Percentiles rank a stretch among this genome's conserved stretches.
These are phyloP conservation scores for Drosophila affinis DNA, from an alignment of 2,888 invertebrate species.

Conservation along the genomic window DNA sequence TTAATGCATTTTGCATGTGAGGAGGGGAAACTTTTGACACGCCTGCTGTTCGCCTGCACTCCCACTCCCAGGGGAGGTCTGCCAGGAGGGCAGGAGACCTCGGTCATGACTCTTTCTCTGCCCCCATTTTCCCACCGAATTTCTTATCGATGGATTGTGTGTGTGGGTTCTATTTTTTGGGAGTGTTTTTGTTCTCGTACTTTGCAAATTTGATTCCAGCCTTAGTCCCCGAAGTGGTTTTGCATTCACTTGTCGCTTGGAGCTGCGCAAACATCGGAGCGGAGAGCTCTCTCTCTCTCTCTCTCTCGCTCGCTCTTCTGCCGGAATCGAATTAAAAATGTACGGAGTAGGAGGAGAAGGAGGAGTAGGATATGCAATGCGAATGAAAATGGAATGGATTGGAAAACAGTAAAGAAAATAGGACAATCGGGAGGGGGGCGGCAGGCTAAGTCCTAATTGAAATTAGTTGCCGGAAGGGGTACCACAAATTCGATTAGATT, in stretches of 20 bases:
- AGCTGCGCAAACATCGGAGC: slow-evolving; percentile 9
- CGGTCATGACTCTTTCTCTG: background rate
- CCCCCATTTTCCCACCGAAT: slow-evolving; percentile 27
- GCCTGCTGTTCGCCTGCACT: slow-evolving; percentile 19
- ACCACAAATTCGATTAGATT: slow-evolving; percentile 26
- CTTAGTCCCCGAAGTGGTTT: slow-evolving; percentile 30
- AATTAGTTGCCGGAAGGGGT: slow-evolving; percentile 22
- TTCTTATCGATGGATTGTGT: slow-evolving; percentile 24
- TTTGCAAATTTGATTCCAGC: slow-evolving; percentile 27
- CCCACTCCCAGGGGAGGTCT: background rate
- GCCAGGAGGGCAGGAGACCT: background rate
- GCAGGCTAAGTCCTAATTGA: slow-evolving; percentile 33
- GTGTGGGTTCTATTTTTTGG: background rate
- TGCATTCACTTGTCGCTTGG: background rate
- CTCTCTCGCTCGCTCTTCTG: background rate
- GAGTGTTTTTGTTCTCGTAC: background rate
- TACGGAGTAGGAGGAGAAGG: background rate
- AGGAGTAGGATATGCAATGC: background rate
- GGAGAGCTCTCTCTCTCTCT: too few species aligned
- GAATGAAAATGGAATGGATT: background rate
- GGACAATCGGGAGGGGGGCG: slow-evolving; percentile 1
- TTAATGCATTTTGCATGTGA: slow-evolving; percentile 62
- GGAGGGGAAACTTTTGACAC: slow-evolving; percentile 11
- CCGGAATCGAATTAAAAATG: slow-evolving; percentile 60
- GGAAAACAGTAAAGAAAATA: slow-evolving; percentile 2